These are phyloP conservation scores for Chaetogeoica ovagalla DNA, from an alignment of 2,888 invertebrate genomes.

Conservation along the genomic window DNA sequence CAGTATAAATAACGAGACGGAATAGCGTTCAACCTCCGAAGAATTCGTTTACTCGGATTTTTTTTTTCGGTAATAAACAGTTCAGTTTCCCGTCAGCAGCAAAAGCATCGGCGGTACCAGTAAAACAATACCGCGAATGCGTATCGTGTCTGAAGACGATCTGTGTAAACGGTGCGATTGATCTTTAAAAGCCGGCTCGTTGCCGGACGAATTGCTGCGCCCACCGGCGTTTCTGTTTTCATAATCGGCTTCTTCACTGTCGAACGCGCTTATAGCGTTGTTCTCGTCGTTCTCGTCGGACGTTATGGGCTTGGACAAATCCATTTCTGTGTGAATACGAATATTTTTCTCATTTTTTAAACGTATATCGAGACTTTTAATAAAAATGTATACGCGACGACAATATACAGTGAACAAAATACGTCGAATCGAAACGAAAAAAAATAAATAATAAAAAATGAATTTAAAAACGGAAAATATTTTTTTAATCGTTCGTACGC, in stretches of 20 bases:
- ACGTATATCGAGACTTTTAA: too few species aligned
- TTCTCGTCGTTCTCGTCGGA: slow-evolving; percentile 11
- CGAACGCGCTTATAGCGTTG: slow-evolving; percentile 22
- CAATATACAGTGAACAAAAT: too few species aligned
- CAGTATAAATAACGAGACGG: background rate
- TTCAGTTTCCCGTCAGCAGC: background rate
- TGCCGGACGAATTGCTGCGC: slow-evolving; percentile 20
- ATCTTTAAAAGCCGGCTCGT: slow-evolving; percentile 28
- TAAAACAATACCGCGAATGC: background rate
- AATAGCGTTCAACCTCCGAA: slow-evolving; percentile 28
- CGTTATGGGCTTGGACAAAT: slow-evolving; percentile 26
- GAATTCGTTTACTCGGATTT: slow-evolving; percentile 15
- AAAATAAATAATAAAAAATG: too few species aligned
- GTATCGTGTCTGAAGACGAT: slow-evolving; percentile 35
- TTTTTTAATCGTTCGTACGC: too few species aligned
- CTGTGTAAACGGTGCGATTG: slow-evolving; percentile 43
- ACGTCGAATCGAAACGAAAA: too few species aligned
- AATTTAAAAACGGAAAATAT: too few species aligned
- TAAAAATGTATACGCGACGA: too few species aligned
- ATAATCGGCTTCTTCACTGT: slow-evolving; percentile 22
- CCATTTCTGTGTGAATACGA: slow-evolving; percentile 29
- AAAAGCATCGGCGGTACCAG: slow-evolving; percentile 1
- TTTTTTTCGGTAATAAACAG: background rate
- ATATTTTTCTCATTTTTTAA: too few species aligned
- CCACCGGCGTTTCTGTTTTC: background rate